Base-by-base conservation (phyloP, 2,113 vertebrate species). In the Rhagologus leucostigma region DNA sequence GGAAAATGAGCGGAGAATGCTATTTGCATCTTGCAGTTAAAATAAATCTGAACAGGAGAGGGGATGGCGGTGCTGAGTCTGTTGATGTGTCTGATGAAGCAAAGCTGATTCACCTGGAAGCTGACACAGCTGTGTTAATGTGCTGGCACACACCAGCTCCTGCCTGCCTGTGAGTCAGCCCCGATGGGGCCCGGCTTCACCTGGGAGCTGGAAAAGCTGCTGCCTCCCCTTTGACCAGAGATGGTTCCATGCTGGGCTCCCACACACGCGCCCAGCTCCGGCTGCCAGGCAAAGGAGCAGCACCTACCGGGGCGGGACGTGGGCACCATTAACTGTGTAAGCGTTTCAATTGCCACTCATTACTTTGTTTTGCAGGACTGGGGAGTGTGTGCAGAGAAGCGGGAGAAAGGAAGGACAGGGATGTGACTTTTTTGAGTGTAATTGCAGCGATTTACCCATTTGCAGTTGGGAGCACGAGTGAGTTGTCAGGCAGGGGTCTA, bases 81-180 rank as follows among this genome's bases (percentile, higher is more conserved):
- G 97, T 96, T 97, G 98, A 97, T 97, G 94, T 94, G 92, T 95
- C 95, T 97, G 98, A 98, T 97, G 97, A 97, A 97, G 97, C 97
- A 96, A 73, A 96, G 95, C 97, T 97, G 98, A 98, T 97, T 97
- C 97, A 95, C 97, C 98, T 97, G 92, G 71, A 94, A 94, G 97
- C 95, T 96, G 97, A 95, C 96, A 97, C 96, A 97, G 97, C 97
- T 98, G 95, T 96, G 96, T 95, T 97, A 96, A 97, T 74, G 96
- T 70, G 92, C 87, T 75, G 73, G 95, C 96, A 97, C 98, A 98
- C 97, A 98, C 89, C 97, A 93, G 91, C 76, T 91, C 94, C 93
- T 87, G 30, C 69, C 77, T 95, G 93, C 92, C 81, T 42, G 76
- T 37, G 89, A 95, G 93, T 82, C 97, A 96, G 93, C 84, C 18